Evolutionary conservation across 2,888 invertebrate species (phyloP), one percentile per base, ranked within the genome.

Genomic region (Abrostola tripartita): DNA sequence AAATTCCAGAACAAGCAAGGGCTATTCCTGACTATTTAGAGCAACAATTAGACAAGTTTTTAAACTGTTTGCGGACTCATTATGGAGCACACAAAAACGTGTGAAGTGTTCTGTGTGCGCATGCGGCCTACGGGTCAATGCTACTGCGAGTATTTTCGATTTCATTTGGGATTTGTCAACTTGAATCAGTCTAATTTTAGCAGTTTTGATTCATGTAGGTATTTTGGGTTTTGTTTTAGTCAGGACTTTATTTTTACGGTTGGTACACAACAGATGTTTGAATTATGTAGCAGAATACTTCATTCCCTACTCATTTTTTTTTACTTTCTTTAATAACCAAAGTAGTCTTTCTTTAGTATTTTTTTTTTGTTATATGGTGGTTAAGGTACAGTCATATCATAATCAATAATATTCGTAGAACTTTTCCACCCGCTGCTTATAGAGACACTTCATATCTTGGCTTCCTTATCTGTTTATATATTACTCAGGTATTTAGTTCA

Each of bases 1-100:
- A 69, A 63, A 87, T 87, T 85, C 86, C 83, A 79, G 75, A 82
- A 75, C 81, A 81, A 82, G 87, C 84, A 81, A 76, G 53, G 60
- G 51, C 68, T 71, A 85, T 88, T 88, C 88, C 87, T 85, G 85
- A 88, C 85, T 86, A 90, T 91, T 91, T 78, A 85, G 77, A 84
- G 78, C 83, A 83, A 78, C 83, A 91, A 91, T 92, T 91, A 92
- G 87, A 85, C 81, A 81, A 81, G 68, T 74, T 75, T 79, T 85
- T 83, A 83, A 75, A 83, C 82, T 90, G 88, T 89, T 90, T 86
- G 84, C 81, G 68, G 73, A 72, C 65, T 81, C 74, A 81, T 85
- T 87, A 86, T 73, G 78, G 79, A 75, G 78, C 71, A 70, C 68
- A 71, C 78, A 81, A 76, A 73, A 80, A 76, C 78, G 71, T 74